A percentile compares a stretch with the other conserved stretches of the same genome.
Conservation (phyloP, 2,888 invertebrate species). For the Erannis defoliaria region DNA sequence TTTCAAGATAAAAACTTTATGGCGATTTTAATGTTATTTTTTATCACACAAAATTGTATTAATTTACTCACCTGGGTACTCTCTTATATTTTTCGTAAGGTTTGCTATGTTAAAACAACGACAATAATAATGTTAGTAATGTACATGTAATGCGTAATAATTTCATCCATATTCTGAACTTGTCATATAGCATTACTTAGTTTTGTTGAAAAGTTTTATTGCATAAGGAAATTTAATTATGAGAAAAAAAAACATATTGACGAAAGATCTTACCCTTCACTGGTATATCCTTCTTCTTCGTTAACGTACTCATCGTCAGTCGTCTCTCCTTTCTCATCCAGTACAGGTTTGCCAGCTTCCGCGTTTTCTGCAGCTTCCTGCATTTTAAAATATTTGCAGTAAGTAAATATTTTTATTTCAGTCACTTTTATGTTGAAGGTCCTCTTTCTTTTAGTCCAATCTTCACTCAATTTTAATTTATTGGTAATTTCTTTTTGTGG, state of each 20-base stretch:
- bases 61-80: constrained; percentile 72
- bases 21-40: too few species aligned
- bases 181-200: too few species aligned
- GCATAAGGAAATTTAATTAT: not conserved
- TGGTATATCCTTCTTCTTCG: constrained; percentile 89
- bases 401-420: too few species aligned
- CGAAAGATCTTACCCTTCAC: constrained; percentile 84
- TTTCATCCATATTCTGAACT: too few species aligned
- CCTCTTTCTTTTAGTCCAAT: too few species aligned
- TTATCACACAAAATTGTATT: not conserved
- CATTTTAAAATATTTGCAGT: not conserved
- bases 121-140: constrained; percentile 12
- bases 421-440: too few species aligned
- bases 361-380: constrained; percentile 73
- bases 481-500: too few species aligned
- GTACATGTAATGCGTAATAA: not conserved
- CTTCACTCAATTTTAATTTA: too few species aligned
- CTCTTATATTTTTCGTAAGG: constrained; percentile 76
- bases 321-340: constrained; percentile 86
- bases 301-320: constrained; percentile 89
- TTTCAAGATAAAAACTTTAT: too few species aligned
- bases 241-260: too few species aligned
- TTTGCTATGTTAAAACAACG: constrained; percentile 61
- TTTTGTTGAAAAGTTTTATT: too few species aligned
- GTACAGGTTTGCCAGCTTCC: constrained; percentile 76